Evolutionary conservation across 2,113 vertebrate species (phyloP), one percentile per base, ranked within the genome.

Genomic region (Meriones unguiculatus): DNA sequence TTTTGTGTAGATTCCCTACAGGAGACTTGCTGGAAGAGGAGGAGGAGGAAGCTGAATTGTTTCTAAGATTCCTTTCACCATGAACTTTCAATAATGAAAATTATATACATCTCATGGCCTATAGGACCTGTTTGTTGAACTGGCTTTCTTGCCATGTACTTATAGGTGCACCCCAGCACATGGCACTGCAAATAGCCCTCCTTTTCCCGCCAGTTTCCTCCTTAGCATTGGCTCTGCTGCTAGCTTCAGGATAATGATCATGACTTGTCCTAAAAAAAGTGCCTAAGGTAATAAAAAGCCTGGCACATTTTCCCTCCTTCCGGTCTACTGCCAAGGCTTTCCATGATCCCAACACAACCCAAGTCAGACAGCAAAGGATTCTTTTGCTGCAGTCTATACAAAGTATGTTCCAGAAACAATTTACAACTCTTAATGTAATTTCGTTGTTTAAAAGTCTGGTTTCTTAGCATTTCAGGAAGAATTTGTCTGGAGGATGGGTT

Each of bases 381-480:
- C 13, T 84, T 30, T 35, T 35, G 30, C 46, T 54, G 4, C 77
- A 46, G 59, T 54, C 73, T 22, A 30, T 24, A 62, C 35, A 69
- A 57, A 64, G 0, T 20, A 50, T 8, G 11, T 50, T 78, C 76
- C 62, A 64, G 62, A 86, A 94, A 92, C 28, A 69, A 69, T 7
- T n/a, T 54, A 72, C 81, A 95, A 50, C 17, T 81, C 64, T 92
- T 85, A 72, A 85, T n/a, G 13, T 76, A 90, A 82, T 41, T 67
- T 76, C 77, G 52, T 2, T 92, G 8, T n/a, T 94, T 94, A 67
- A 64, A 32, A 64, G 64, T 90, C 87, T 76, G 28, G 5, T 52
- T 76, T 81, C 17, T 82, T 89, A 3, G 5, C 38, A 57, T 96
- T 95, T 96, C 32, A 94, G 87, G 70, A 90, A 46, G n/a, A 46